Conservation (phyloP, 2,113 vertebrate species). For the Cynocephalus volans region DNA sequence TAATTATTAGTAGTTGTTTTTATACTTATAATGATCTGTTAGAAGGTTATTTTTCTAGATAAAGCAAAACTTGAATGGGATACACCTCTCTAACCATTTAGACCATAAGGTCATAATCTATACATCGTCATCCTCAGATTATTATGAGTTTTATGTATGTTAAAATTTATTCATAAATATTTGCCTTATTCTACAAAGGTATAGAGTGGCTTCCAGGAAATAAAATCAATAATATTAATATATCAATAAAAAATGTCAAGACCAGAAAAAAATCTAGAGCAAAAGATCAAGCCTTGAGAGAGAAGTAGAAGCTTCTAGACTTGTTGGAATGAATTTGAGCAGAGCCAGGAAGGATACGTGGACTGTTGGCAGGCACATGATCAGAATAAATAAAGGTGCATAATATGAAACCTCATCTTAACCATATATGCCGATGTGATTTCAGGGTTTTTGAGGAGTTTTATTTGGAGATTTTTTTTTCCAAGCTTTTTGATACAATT, state of each 20-base stretch:
- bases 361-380: not conserved
- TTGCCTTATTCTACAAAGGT: slow-evolving; percentile 29
- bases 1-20: slow-evolving; percentile 1
- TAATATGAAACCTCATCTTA: not conserved
- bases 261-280: not conserved
- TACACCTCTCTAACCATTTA: not conserved
- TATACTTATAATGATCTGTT: not conserved
- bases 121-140: not conserved
- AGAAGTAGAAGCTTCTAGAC: not conserved
- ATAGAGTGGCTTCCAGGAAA: not conserved
- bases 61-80: not conserved
- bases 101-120: not conserved
- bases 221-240: slow-evolving; percentile 29
- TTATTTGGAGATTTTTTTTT: not conserved
- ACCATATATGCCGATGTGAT: not conserved
- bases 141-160: not conserved
- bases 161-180: not conserved
- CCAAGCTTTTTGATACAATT: not conserved
- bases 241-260: slow-evolving; percentile 49
- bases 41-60: not conserved
- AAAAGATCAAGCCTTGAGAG: not conserved
- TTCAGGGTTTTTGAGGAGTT: not conserved
- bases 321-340: not conserved
- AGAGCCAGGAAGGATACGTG: not conserved
- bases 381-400: not conserved